Evolutionary conservation across 2,888 invertebrate genomes (phyloP), one percentile per base, ranked within the genome.

Genomic region (Itoplectis maculator): DNA sequence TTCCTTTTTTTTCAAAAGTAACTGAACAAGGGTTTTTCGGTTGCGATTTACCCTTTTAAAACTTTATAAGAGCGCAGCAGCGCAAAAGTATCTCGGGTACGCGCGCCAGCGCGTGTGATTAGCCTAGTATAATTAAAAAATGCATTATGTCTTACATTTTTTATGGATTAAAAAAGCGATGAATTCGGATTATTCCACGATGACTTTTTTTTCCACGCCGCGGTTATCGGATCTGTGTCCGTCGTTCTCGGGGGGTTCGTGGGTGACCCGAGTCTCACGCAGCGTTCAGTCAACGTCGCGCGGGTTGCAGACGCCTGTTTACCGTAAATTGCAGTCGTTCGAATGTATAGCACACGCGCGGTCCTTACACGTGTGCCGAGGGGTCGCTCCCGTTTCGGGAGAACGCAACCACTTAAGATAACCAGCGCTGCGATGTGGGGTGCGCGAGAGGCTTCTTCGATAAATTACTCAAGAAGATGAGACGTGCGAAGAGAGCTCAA

Each of bases 201-300:
- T 29, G n/a, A 15, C 13, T 4, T 29, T 56, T 13, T 56, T 56
- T n/a, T n/a, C n/a, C 29, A 23, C 5, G 2, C n/a, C 13, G 18
- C 2, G 18, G 18, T 61, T 15, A 61, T 5, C 35, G 15, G 6
- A 61, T 61, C 18, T 61, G 61, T 61, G 37, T 3, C 9, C 4
- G n/a, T 37, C 37, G 2, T 29, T 5, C 29, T 29, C 29, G 9
- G 40, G 15, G n/a, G n/a, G n/a, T n/a, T 37, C 18, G 37, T 51
- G n/a, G n/a, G 65, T 66, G 49, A 37, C 59, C 68, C 47, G 29
- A 45, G 66, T 49, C 45, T 9, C 37, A 63, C 69, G 20, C 59
- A 47, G 87, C 84, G 86, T 89, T 91, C 86, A 87, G 88, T 91
- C 91, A 91, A 87, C 86, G 90, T 91, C 90, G 88, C 90, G 88